Percentiles rank a stretch among this genome's conserved stretches.
phyloP scores from a whole-genome alignment of 1,140 invertebrate genomes.

The Acyrthosiphon pisum region DNA sequence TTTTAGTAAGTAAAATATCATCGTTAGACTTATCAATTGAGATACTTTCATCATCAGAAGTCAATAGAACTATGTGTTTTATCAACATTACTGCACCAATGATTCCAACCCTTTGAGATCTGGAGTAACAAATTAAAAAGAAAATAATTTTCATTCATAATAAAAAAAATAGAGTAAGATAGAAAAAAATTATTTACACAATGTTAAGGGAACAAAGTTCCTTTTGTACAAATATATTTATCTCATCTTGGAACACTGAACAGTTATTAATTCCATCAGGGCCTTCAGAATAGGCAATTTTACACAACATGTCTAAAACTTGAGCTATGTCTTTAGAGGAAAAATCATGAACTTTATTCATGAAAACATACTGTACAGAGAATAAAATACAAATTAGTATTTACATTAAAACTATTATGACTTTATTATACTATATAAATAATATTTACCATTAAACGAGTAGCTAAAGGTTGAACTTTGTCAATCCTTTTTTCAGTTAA shows the following conservation, averaged over 20 bases:
- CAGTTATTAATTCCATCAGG: slow-evolving; percentile 62
- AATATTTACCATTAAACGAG: slow-evolving; percentile 55
- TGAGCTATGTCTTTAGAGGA: slow-evolving; percentile 67
- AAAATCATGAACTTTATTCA: slow-evolving; percentile 69
- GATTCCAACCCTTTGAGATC: slow-evolving; percentile 62
- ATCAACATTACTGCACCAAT: slow-evolving; percentile 66
- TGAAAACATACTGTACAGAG: slow-evolving; percentile 61
- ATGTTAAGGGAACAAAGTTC: slow-evolving; percentile 67
- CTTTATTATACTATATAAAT: not conserved
- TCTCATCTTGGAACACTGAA: slow-evolving; percentile 68
- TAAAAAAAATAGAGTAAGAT: not conserved
- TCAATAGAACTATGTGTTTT: slow-evolving; percentile 63
- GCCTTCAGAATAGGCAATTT: slow-evolving; percentile 66
- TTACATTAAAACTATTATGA: not conserved
- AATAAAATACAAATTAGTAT: not conserved
- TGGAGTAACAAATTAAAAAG: slow-evolving; percentile 43
- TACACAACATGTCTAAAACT: slow-evolving; percentile 67
- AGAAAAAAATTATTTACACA: slow-evolving; percentile 61
- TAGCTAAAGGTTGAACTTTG: slow-evolving; percentile 59
- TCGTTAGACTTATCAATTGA: slow-evolving; percentile 60
- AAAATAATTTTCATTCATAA: slow-evolving; percentile 48
- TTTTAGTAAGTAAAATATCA: slow-evolving; percentile 57
- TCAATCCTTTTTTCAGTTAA: slow-evolving; percentile 58
- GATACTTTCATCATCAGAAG: slow-evolving; percentile 61
- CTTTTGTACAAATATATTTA: slow-evolving; percentile 71